These are phyloP conservation scores for Eilema depressum DNA, from an alignment of 2,888 invertebrate genomes.

Conservation along the genomic window DNA sequence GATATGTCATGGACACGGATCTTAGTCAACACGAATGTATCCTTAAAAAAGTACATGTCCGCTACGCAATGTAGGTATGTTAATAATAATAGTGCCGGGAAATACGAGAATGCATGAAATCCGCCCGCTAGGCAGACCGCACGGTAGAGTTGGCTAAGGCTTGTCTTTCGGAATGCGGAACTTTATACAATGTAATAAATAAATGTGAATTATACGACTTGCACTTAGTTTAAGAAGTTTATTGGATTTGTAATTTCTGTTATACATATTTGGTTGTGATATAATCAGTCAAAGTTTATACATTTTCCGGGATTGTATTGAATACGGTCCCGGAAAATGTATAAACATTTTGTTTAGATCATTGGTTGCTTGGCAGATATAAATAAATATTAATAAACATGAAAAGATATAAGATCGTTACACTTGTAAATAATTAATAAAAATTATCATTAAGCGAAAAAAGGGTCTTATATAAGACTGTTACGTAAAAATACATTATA, in stretches of 20 bases:
- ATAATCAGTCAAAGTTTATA: too few relatives aligned
- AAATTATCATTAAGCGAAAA: not conserved
- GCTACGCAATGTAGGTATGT: conserved; percentile 34
- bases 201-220: conserved; percentile 42
- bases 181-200: conserved; percentile 38
- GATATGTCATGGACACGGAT: conserved; percentile 34
- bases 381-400: too few relatives aligned
- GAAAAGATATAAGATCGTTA: not conserved
- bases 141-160: conserved; percentile 19
- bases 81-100: conserved; percentile 29
- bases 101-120: conserved; percentile 51
- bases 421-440: not conserved
- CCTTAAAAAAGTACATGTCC: conserved; percentile 30
- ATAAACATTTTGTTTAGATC: too few relatives aligned
- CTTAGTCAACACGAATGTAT: not conserved
- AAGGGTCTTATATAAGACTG: not conserved
- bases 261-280: not conserved
- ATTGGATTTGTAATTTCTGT: not conserved
- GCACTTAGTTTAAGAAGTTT: conserved; percentile 15
- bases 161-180: conserved; percentile 49
- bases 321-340: too few relatives aligned
- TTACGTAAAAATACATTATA: not conserved
- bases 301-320: too few relatives aligned
- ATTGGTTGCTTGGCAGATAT: too few relatives aligned
- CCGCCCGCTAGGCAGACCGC: conserved; percentile 44